Conservation (phyloP, 1,140 invertebrate species). For the Drosophila ambigua region DNA sequence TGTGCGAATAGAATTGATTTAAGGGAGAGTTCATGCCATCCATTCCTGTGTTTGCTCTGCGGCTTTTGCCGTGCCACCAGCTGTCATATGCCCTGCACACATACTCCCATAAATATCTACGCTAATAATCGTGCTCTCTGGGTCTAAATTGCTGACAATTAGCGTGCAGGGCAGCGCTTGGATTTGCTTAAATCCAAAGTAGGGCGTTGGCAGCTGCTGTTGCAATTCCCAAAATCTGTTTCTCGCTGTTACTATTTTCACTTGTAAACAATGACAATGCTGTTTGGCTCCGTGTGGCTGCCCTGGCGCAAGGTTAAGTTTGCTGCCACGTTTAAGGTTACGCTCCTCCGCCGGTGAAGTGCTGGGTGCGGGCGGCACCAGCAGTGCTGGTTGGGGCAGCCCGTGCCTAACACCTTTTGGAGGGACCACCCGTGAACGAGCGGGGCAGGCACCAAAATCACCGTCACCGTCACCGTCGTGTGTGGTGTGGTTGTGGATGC, state of each 20-base stretch:
- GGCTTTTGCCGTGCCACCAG: no score
- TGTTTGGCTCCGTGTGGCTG: not conserved
- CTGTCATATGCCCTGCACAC: no score
- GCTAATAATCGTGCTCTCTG: no score
- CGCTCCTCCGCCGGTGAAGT: not conserved
- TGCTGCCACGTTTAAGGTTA: constrained; percentile 30
- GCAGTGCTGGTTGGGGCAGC: not conserved
- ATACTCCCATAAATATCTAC: no score
- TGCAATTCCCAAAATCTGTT: constrained; percentile 15
- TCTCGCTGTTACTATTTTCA: not conserved
- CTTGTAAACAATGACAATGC: constrained; percentile 7
- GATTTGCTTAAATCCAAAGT: constrained; percentile 1
- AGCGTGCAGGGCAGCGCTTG: no score
- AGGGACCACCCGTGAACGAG: constrained; percentile 23
- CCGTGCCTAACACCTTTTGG: constrained; percentile 25
- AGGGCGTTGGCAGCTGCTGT: constrained; percentile 4
- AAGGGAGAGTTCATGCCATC: no score
- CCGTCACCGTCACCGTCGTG: constrained; percentile 16
- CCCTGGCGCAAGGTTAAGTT: constrained; percentile 35
- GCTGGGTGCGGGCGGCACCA: constrained; percentile 31
- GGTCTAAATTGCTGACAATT: no score
- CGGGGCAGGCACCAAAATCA: constrained; percentile 3
- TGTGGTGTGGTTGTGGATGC: constrained; percentile 40
- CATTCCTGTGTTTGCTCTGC: no score
- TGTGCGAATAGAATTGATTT: no score